phyloP scores from a whole-genome alignment of 2,888 invertebrate species.

The Pachycephus smyrnensis region DNA sequence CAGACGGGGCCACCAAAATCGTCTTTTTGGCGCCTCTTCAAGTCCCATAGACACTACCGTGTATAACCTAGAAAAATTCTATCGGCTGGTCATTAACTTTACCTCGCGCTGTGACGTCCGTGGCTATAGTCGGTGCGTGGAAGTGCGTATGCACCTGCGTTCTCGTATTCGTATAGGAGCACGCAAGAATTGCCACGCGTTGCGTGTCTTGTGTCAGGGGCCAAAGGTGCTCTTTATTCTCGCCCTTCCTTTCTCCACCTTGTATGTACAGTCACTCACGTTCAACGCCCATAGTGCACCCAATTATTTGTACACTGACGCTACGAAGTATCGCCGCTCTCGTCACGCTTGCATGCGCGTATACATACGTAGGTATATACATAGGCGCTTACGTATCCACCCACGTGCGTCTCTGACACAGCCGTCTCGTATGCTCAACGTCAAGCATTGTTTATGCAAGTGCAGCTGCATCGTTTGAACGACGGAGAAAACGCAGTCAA shows the following conservation, averaged over 20 bases:
- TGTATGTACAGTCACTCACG: background rate
- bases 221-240: background rate
- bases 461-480: constrained; percentile 38
- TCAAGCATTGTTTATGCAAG: constrained; percentile 42
- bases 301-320: background rate
- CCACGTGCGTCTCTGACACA: constrained; percentile 13
- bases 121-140: no score
- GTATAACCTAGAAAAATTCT: background rate
- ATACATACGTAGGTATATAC: background rate
- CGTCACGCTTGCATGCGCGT: background rate
- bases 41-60: background rate
- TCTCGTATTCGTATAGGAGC: background rate
- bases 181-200: background rate
- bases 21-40: no score
- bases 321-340: background rate
- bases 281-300: background rate
- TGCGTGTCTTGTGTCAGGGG: background rate
- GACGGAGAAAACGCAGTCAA: background rate
- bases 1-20: background rate
- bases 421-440: constrained; percentile 38
- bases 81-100: no score
- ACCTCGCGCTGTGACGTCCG: no score
- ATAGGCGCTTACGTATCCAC: background rate
- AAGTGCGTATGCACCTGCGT: background rate
- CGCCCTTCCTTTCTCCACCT: background rate